These are phyloP conservation scores for Malurus elegans DNA, from an alignment of 2,113 vertebrate species.

Conservation along the genomic window DNA sequence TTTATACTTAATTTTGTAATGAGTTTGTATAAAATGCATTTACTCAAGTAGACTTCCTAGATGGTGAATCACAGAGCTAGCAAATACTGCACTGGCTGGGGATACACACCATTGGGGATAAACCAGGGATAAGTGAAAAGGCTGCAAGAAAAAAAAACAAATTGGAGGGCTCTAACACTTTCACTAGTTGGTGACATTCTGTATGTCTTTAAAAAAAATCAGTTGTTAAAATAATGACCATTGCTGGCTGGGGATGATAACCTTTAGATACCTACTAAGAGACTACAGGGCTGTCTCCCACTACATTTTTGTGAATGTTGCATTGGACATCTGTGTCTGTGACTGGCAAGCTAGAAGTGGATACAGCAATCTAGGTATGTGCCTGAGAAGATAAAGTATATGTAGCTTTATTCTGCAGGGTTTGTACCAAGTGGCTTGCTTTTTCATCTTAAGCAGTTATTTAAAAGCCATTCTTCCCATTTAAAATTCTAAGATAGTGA, in stretches of 20 bases:
- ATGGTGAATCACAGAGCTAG: not conserved
- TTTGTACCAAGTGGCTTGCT: not conserved
- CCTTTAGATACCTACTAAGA: not conserved
- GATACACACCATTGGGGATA: not conserved
- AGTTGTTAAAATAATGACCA: not conserved
- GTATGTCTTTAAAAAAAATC: not conserved
- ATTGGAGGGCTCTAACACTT: not conserved
- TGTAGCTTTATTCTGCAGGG: not conserved
- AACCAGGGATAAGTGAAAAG: not conserved
- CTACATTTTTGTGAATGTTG: not conserved
- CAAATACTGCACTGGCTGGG: not conserved
- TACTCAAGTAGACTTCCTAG: not conserved
- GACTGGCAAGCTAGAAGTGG: not conserved
- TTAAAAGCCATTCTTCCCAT: not conserved
- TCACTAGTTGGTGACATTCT: not conserved
- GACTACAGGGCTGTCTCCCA: not conserved
- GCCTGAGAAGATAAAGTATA: not conserved
- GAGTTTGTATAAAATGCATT: not conserved
- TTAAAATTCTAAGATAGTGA: not conserved
- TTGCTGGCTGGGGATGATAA: not conserved
- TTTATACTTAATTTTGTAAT: not conserved
- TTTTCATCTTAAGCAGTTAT: not conserved
- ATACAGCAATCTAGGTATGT: not conserved
- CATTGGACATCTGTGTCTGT: not conserved
- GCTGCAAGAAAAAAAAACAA: not conserved